Evolutionary conservation across 1,140 invertebrate species (phyloP).

Genomic region (Trichonephila clavata): DNA sequence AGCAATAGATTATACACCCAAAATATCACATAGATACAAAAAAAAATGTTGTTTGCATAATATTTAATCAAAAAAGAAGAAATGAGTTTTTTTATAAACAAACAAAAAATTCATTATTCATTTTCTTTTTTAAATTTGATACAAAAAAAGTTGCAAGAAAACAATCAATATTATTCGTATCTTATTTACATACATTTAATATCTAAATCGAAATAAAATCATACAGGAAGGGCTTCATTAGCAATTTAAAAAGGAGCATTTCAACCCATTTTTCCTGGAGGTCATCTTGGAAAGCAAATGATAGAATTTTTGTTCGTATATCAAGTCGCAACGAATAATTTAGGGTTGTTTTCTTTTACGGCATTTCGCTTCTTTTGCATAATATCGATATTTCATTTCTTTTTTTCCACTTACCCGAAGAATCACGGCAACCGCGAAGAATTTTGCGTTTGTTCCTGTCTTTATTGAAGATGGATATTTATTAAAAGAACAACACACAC

Average conservation of each 20-base stretch:
- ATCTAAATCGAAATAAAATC: constrained; percentile 28
- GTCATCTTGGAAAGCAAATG: constrained; percentile 11
- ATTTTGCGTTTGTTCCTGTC: background rate
- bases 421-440: background rate
- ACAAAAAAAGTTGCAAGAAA: background rate
- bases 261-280: background rate
- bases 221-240: background rate
- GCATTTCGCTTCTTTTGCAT: constrained; percentile 1
- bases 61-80: background rate
- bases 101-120: background rate
- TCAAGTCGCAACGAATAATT: constrained; percentile 1
- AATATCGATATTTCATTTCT: constrained; percentile 21
- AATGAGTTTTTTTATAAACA: background rate
- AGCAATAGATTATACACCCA: too few relatives aligned
- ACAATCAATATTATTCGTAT: background rate
- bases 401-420: background rate
- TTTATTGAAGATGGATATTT: constrained; percentile 26
- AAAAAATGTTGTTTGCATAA: background rate
- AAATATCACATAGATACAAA: too few relatives aligned
- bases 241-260: constrained; percentile 25
- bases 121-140: background rate
- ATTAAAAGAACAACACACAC: background rate
- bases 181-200: constrained; percentile 32
- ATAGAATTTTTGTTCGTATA: background rate
- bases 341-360: background rate